Evolutionary conservation across 2,888 invertebrate species (phyloP), one percentile per base, ranked within the genome.

Genomic region (Suillia variegata): DNA sequence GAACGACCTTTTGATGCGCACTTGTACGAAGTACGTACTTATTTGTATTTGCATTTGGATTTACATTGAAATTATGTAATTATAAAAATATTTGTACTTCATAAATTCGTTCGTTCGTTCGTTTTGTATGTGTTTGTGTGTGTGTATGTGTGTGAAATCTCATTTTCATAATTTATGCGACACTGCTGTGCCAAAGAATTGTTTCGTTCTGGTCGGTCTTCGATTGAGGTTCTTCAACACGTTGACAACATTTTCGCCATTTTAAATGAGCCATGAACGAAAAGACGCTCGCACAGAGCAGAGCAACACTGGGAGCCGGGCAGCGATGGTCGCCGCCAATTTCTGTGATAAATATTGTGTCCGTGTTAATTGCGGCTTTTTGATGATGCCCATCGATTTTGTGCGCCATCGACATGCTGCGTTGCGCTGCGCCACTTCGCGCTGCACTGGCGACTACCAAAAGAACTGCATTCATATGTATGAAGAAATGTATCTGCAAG

Each of bases 261-360:
- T 70, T 71, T 73, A 73, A 73, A 73, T 73, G 72, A 73, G 72
- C 62, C 72, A 67, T 70, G 68, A 69, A 70, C 70, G 4, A 69
- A n/a, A n/a, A n/a, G n/a, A n/a, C n/a, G n/a, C n/a, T n/a, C n/a
- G n/a, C n/a, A n/a, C n/a, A n/a, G n/a, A n/a, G n/a, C n/a, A n/a
- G n/a, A n/a, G n/a, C n/a, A n/a, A n/a, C n/a, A n/a, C n/a, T n/a
- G n/a, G n/a, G n/a, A n/a, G n/a, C n/a, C n/a, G n/a, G n/a, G n/a
- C n/a, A n/a, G n/a, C n/a, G n/a, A n/a, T n/a, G n/a, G 67, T 72
- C 71, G 73, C 73, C 72, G 70, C 65, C 71, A 73, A 73, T 73
- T 71, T 73, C 65, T 70, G 63, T 73, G 72, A 73, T 72, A 70
- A 71, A 73, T 73, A 13, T 5, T 73, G 70, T 73, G 72, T 70